Evolutionary conservation across 2,113 vertebrate species (phyloP).

Genomic region (Poeciliopsis prolifica): DNA sequence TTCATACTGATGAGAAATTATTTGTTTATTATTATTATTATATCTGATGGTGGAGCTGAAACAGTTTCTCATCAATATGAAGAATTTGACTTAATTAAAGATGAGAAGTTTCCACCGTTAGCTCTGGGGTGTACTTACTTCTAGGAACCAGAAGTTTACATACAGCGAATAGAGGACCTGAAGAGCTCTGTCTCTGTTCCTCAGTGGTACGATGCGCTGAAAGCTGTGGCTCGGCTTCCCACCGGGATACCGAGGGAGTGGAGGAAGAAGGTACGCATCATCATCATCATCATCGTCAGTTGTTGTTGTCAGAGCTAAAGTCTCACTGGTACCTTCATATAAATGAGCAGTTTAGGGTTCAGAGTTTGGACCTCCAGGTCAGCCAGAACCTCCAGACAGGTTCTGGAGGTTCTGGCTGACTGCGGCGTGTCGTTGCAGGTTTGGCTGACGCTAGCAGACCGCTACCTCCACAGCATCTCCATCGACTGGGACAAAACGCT

Average conservation of each 20-base stretch:
- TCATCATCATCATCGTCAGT: not conserved
- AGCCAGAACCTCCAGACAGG: not conserved
- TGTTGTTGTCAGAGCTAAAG: not conserved
- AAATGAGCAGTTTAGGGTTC: no score
- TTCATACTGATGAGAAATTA: no score
- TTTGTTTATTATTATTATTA: no score
- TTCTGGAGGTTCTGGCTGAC: not conserved
- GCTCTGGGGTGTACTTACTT: no score
- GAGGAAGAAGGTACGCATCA: constrained; percentile 87
- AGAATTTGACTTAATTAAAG: no score
- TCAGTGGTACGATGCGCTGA: constrained; percentile 98
- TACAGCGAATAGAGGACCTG: no score
- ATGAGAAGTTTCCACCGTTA: no score
- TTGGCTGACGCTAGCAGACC: constrained; percentile 95
- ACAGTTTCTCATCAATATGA: no score
- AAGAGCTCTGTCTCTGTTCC: constrained; percentile 4
- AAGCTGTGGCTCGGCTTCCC: constrained; percentile 92
- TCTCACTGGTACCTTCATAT: no score
- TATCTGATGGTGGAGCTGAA: no score
- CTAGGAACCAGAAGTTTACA: no score
- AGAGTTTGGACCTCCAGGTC: not conserved
- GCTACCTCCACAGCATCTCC: constrained; percentile 95
- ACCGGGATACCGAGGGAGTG: constrained; percentile 97
- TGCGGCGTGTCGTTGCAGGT: constrained; percentile 78
- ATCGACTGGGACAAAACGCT: constrained; percentile 99